phyloP scores from a whole-genome alignment of 2,797 vertebrate genomes.

The Lagorchestes hirsutus region DNA sequence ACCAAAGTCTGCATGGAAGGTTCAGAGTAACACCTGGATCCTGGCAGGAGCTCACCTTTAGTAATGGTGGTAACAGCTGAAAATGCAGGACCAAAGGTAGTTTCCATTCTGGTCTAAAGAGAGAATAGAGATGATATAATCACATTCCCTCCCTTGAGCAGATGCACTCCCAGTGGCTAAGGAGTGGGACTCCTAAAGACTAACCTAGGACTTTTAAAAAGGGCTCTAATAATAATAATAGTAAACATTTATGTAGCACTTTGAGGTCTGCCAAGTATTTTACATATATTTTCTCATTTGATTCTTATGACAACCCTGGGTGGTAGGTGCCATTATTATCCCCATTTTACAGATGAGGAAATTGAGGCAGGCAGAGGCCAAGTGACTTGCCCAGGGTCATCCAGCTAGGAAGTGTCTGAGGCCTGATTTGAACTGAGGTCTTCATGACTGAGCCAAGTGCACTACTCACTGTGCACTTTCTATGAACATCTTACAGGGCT shows the following conservation, averaged over 20 bases:
- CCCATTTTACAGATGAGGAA: background rate
- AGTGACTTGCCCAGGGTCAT: background rate
- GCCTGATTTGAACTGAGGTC: background rate
- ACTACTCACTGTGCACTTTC: fast-evolving
- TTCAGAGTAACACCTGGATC: background rate
- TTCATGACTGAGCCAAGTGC: background rate
- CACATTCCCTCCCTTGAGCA: background rate
- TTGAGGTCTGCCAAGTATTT: background rate
- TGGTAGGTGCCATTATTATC: background rate
- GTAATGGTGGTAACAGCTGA: conserved; percentile 90
- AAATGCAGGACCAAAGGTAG: conserved; percentile 90
- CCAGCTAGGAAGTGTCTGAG: background rate
- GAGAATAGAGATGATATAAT: conserved; percentile 33
- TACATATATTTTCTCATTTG: background rate
- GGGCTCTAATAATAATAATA: background rate
- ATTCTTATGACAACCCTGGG: background rate
- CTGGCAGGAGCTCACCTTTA: conserved; percentile 85
- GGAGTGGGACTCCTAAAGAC: background rate
- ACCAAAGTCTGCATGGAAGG: background rate
- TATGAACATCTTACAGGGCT: background rate
- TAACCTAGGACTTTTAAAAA: background rate
- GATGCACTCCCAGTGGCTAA: background rate
- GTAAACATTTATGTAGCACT: background rate
- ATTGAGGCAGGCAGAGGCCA: background rate
- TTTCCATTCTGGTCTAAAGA: conserved; percentile 91